Conservation (phyloP, 2,113 vertebrate species). For the Coryphaenoides rupestris region DNA sequence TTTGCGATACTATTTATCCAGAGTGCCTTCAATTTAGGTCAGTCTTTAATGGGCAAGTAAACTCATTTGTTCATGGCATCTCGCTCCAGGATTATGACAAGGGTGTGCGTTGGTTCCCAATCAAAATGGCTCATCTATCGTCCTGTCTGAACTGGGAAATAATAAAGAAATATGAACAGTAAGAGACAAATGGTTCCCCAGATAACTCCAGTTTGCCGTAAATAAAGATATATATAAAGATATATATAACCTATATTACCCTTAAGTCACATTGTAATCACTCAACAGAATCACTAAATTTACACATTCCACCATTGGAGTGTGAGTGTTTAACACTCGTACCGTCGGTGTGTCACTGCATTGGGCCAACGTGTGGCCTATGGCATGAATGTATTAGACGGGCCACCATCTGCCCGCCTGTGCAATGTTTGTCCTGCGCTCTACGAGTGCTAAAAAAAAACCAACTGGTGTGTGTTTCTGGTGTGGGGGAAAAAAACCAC, state of each 20-base stretch:
- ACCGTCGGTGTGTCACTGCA: conserved; percentile 12
- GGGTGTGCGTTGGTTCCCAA: conserved; percentile 6
- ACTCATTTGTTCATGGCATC: too few relatives aligned
- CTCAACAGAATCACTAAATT: too few relatives aligned
- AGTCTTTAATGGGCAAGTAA: too few relatives aligned
- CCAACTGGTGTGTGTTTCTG: conserved; percentile 34
- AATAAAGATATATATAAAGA: too few relatives aligned
- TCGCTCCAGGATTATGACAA: too few relatives aligned
- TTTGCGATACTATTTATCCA: neutral
- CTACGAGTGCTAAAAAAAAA: conserved; percentile 21
- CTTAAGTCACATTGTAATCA: too few relatives aligned
- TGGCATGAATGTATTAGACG: conserved; percentile 33
- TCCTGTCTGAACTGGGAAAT: too few relatives aligned
- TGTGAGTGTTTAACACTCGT: conserved; percentile 28
- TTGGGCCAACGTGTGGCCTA: conserved; percentile 24
- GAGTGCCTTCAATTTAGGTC: neutral
- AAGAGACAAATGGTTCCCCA: too few relatives aligned
- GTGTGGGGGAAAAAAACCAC: conserved; percentile 42
- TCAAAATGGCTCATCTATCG: too few relatives aligned
- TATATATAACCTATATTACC: too few relatives aligned
- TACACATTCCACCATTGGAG: neutral
- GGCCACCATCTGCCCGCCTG: conserved; percentile 49
- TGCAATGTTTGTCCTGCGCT: conserved; percentile 39
- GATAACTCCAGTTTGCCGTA: too few relatives aligned
- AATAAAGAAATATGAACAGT: too few relatives aligned